These are phyloP conservation scores for Etheostoma nigrum DNA, from an alignment of 2,797 vertebrate species.

Conservation along the genomic window DNA sequence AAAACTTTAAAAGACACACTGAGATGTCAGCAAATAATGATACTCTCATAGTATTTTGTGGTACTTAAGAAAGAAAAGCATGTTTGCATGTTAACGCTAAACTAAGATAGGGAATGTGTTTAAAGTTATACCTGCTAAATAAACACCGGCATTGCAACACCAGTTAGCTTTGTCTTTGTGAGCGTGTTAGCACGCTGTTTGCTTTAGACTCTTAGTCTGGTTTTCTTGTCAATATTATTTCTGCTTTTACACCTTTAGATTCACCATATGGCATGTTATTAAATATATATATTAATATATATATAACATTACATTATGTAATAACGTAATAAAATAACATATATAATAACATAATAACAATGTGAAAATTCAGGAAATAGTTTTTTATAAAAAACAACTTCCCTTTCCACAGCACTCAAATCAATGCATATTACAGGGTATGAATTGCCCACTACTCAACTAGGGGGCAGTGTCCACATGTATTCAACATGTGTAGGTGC, in stretches of 20 bases:
- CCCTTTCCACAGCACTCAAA: neutral
- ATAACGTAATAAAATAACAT: too few relatives aligned
- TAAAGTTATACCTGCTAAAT: neutral
- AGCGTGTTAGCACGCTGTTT: neutral
- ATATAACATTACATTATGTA: too few relatives aligned
- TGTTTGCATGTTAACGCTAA: neutral
- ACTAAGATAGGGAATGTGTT: neutral
- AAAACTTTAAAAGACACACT: constrained; percentile 17
- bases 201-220: neutral
- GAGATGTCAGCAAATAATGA: neutral
- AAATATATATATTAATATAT: too few relatives aligned
- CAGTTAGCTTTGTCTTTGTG: neutral
- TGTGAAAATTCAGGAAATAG: neutral
- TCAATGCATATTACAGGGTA: constrained; percentile 3
- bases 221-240: neutral
- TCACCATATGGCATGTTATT: neutral
- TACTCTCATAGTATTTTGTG: neutral
- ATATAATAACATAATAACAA: too few relatives aligned
- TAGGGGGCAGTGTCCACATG: constrained; percentile 47
- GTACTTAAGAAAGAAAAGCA: neutral
- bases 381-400: neutral
- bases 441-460: constrained; percentile 27
- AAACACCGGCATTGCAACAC: neutral
- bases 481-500: constrained; percentile 4
- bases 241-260: neutral